These are phyloP conservation scores for Pseudochaenichthys georgianus DNA, from an alignment of 2,797 vertebrate genomes.

Conservation along the genomic window DNA sequence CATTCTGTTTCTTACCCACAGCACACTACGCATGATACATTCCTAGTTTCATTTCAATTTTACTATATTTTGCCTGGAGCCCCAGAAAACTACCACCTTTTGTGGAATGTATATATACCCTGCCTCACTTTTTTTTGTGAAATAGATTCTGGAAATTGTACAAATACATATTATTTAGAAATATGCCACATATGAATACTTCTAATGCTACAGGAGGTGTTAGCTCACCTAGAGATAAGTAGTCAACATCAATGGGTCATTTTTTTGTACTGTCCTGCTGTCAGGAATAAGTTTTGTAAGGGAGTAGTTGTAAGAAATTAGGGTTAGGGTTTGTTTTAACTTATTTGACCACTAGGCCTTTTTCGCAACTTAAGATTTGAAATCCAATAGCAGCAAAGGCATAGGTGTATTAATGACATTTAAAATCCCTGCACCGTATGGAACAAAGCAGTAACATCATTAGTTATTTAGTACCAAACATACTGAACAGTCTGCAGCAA, in stretches of 20 bases:
- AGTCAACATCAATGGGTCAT: neutral
- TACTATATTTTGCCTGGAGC: neutral
- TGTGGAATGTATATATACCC: neutral
- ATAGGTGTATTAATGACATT: neutral
- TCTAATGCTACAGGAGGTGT: neutral
- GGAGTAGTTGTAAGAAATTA: neutral
- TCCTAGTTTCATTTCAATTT: neutral
- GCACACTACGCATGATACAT: neutral
- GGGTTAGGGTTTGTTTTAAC: too few relatives aligned
- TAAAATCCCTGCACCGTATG: neutral
- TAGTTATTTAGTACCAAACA: neutral
- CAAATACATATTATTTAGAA: neutral
- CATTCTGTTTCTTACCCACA: neutral
- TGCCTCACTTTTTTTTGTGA: neutral
- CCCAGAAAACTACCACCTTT: neutral
- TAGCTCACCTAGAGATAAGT: neutral
- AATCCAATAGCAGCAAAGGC: neutral
- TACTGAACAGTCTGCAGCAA: neutral
- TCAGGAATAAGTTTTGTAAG: slow-evolving; percentile 1
- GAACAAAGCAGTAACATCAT: neutral
- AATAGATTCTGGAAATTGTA: neutral
- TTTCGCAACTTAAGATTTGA: neutral
- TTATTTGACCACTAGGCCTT: neutral
- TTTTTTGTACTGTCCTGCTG: neutral
- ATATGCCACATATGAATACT: neutral